Evolutionary conservation across 2,113 vertebrate species (phyloP).

Genomic region (Eudyptes chrysolophus): DNA sequence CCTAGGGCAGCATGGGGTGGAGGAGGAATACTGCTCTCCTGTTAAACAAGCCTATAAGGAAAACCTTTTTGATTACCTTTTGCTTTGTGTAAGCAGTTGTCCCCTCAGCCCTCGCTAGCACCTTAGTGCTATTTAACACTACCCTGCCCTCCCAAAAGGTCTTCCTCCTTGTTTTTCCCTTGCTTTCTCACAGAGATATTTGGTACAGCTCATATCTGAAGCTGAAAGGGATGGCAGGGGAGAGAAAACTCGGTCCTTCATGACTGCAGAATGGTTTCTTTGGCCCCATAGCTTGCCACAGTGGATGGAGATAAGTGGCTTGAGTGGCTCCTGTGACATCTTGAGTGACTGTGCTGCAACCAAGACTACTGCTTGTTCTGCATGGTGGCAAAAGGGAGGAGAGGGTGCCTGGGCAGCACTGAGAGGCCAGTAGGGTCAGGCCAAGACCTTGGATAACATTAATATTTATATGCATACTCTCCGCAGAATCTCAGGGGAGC

Average conservation of each 20-base stretch:
- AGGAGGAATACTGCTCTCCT: neutral
- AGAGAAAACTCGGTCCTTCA: neutral
- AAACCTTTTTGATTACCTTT: neutral
- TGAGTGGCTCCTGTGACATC: neutral
- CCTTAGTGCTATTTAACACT: neutral
- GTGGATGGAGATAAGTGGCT: neutral
- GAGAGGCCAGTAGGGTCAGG: neutral
- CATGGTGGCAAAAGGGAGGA: neutral
- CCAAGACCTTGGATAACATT: neutral
- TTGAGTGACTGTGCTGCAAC: rapidly evolving
- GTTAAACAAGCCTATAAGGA: neutral
- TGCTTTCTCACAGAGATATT: neutral
- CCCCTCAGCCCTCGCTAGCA: neutral
- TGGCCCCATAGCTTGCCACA: neutral
- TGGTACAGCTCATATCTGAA: neutral
- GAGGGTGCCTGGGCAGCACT: neutral
- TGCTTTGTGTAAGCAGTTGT: neutral
- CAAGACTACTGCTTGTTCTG: neutral
- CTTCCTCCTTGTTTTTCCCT: neutral
- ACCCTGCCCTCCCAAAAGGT: neutral
- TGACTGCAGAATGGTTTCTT: neutral
- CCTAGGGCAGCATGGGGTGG: neutral
- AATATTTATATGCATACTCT: neutral
- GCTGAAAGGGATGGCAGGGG: neutral
- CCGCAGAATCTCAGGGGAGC: neutral